phyloP scores from a whole-genome alignment of 2,888 invertebrate species.

The Marasmarcha lunaedactyla region DNA sequence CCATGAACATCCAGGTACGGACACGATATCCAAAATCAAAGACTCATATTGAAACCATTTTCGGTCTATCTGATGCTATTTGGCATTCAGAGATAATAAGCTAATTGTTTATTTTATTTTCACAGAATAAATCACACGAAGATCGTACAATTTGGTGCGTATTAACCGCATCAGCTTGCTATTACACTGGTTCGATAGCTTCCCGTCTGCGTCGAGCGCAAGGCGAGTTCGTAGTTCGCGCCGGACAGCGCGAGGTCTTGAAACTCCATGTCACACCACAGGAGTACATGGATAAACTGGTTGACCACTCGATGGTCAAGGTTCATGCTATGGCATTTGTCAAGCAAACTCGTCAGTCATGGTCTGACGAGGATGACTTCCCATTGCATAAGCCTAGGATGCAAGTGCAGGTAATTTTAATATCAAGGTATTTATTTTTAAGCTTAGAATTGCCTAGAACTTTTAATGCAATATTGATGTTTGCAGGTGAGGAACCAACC shows the following conservation, averaged over 20 bases:
- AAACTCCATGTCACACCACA: slow-evolving; percentile 73
- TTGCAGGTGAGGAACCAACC: slow-evolving; percentile 56
- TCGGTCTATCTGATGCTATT: background rate
- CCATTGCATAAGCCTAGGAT: slow-evolving; percentile 76
- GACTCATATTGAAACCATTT: background rate
- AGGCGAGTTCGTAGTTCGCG: slow-evolving; percentile 71
- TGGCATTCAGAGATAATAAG: too few species aligned
- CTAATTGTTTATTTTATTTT: too few species aligned
- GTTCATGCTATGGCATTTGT: slow-evolving; percentile 80
- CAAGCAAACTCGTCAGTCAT: slow-evolving; percentile 78
- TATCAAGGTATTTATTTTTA: background rate
- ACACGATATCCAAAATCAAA: background rate
- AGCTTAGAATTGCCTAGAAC: too few species aligned
- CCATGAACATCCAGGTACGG: slow-evolving; percentile 72
- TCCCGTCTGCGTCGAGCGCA: slow-evolving; percentile 73
- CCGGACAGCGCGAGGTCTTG: slow-evolving; percentile 73
- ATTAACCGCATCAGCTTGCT: slow-evolving; percentile 74
- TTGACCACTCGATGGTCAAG: slow-evolving; percentile 78
- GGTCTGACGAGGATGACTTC: slow-evolving; percentile 81
- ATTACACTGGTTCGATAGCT: slow-evolving; percentile 77
- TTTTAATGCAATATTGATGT: background rate
- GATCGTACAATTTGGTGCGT: slow-evolving; percentile 73
- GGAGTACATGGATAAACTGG: slow-evolving; percentile 77
- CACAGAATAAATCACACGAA: slow-evolving; percentile 72
- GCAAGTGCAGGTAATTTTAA: slow-evolving; percentile 65